These are phyloP conservation scores for Drosophila takahashii DNA, from an alignment of 1,140 invertebrate genomes.

Conservation along the genomic window DNA sequence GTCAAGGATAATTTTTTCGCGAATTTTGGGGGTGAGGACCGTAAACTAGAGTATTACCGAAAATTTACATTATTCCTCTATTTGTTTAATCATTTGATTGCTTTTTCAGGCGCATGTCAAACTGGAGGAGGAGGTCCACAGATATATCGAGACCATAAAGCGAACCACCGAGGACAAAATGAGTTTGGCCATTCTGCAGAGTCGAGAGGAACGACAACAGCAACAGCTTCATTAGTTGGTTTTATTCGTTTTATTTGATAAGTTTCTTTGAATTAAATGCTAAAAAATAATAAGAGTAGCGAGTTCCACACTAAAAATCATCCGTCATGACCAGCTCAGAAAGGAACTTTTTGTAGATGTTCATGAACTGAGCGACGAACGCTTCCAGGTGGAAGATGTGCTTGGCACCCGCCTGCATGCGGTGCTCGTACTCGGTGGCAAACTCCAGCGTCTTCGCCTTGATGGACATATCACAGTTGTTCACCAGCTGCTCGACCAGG, in stretches of 20 bases:
- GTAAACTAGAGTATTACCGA: too few species aligned
- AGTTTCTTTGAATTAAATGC: slow-evolving; percentile 16
- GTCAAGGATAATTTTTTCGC: too few species aligned
- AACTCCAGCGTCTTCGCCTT: slow-evolving; percentile 93
- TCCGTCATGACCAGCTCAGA: slow-evolving; percentile 87
- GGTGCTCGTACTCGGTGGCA: slow-evolving; percentile 96
- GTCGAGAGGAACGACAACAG: slow-evolving; percentile 50
- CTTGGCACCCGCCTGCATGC: slow-evolving; percentile 95
- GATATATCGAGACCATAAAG: slow-evolving; percentile 86
- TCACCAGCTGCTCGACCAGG: slow-evolving; percentile 93
- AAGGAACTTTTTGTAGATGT: slow-evolving; percentile 94
- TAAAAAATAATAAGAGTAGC: not conserved
- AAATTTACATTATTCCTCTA: too few species aligned
- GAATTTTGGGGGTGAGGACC: too few species aligned
- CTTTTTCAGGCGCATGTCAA: slow-evolving; percentile 85
- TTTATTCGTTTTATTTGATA: slow-evolving; percentile 29
- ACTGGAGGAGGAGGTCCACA: slow-evolving; percentile 85
- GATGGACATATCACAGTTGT: slow-evolving; percentile 95
- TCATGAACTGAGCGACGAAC: slow-evolving; percentile 98
- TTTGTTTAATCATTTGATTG: slow-evolving; percentile 5
- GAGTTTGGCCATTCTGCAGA: slow-evolving; percentile 65
- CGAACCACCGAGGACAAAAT: slow-evolving; percentile 87
- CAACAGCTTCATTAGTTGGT: slow-evolving; percentile 16
- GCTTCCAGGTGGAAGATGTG: slow-evolving; percentile 99
- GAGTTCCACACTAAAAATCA: slow-evolving; percentile 64